Percentiles rank a stretch among this genome's conserved stretches.
Conservation (phyloP, 2,113 vertebrate genomes). For the Manacus vitellinus region DNA sequence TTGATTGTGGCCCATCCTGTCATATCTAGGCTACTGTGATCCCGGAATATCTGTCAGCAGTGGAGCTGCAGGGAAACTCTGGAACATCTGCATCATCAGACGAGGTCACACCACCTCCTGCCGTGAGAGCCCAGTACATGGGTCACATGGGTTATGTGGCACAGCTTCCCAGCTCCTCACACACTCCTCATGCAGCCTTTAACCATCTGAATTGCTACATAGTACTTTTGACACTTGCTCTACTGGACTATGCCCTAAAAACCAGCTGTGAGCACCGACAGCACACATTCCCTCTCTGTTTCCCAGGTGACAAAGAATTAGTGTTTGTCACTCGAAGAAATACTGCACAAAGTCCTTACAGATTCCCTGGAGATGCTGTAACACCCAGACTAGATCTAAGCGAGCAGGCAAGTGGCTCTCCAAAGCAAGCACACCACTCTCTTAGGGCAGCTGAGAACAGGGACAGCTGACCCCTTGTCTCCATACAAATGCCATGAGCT, state of each 20-base stretch:
- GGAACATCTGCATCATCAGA: neutral
- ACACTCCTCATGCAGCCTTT: neutral
- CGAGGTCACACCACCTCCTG: neutral
- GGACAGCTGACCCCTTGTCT: constrained; percentile 35
- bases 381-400: neutral
- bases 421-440: neutral
- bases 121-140: neutral
- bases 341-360: neutral
- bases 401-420: neutral
- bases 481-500: neutral
- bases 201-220: neutral
- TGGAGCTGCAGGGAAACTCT: neutral
- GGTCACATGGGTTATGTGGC: rapidly evolving
- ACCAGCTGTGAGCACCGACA: neutral
- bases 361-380: neutral
- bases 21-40: neutral
- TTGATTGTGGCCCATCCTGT: neutral
- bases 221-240: neutral
- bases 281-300: neutral
- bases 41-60: neutral
- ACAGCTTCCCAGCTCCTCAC: neutral
- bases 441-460: neutral
- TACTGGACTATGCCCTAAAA: neutral
- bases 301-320: neutral
- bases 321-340: neutral